Evolutionary conservation across 2,888 invertebrate genomes (phyloP).

Genomic region (Podabrus alpinus): DNA sequence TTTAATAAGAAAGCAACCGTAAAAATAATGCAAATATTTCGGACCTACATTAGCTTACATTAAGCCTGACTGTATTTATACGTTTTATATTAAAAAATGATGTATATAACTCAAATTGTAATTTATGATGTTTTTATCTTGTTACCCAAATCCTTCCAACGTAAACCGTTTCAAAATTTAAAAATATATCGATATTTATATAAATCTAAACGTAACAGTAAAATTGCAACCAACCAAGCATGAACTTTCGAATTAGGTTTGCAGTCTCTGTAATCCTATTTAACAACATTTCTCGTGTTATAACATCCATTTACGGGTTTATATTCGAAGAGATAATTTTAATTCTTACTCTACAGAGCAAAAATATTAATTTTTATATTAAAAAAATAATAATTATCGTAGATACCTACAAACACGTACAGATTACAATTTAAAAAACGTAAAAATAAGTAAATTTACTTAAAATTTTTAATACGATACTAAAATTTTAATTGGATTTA

Average conservation of each 20-base stretch:
- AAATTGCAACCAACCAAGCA: neutral
- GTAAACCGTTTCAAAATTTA: neutral
- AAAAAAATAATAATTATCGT: neutral
- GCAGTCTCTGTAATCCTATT: neutral
- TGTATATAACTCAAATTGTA: neutral
- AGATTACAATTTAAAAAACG: neutral
- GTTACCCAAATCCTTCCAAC: neutral
- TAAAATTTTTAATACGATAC: neutral
- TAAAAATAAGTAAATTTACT: neutral
- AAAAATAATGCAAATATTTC: neutral
- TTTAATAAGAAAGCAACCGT: neutral
- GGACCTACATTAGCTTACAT: neutral
- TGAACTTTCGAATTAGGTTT: neutral
- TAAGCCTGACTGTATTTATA: neutral
- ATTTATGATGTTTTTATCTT: neutral
- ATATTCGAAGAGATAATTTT: neutral
- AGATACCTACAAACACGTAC: neutral
- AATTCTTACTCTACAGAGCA: neutral
- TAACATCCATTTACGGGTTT: neutral
- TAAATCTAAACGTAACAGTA: neutral
- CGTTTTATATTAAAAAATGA: neutral
- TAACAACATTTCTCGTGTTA: neutral
- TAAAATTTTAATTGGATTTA: neutral
- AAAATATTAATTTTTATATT: neutral
- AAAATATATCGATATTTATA: neutral